Conservation (phyloP, 2,113 vertebrate genomes). For the Eidolon helvum region DNA sequence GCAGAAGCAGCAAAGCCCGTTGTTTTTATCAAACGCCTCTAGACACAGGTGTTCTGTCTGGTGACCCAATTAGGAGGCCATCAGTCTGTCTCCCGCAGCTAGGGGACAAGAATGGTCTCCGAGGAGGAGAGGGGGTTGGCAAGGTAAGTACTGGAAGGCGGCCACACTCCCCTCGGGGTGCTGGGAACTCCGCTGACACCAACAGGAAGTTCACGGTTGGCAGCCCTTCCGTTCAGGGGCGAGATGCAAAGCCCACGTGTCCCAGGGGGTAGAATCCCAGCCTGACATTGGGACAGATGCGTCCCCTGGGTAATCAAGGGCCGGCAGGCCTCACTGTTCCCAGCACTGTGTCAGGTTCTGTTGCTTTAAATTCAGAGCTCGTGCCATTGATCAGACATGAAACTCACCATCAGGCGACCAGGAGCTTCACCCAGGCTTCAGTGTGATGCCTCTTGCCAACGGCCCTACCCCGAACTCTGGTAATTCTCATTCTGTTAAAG, state of each 20-base stretch:
- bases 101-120: background rate
- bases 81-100: background rate
- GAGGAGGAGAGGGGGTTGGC: background rate
- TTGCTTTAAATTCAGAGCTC: constrained; percentile 30
- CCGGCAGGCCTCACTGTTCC: background rate
- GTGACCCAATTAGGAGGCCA: constrained; percentile 18
- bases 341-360: background rate
- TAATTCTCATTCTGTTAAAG: constrained; percentile 34
- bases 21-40: background rate
- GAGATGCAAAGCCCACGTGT: background rate
- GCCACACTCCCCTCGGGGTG: background rate
- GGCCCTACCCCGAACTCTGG: background rate
- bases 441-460: constrained; percentile 26
- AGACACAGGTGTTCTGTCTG: background rate
- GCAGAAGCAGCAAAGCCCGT: background rate
- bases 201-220: background rate
- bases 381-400: background rate
- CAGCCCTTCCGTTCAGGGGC: background rate
- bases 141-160: constrained; percentile 27
- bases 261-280: background rate
- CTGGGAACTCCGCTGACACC: background rate
- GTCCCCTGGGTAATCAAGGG: background rate
- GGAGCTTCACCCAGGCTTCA: constrained; percentile 21
- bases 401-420: constrained; percentile 43
- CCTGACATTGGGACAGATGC: constrained; percentile 10